Percentiles rank a stretch among this genome's conserved stretches.
Evolutionary conservation across 2,113 vertebrate species (phyloP).

Genomic region (Rhineura floridana): DNA sequence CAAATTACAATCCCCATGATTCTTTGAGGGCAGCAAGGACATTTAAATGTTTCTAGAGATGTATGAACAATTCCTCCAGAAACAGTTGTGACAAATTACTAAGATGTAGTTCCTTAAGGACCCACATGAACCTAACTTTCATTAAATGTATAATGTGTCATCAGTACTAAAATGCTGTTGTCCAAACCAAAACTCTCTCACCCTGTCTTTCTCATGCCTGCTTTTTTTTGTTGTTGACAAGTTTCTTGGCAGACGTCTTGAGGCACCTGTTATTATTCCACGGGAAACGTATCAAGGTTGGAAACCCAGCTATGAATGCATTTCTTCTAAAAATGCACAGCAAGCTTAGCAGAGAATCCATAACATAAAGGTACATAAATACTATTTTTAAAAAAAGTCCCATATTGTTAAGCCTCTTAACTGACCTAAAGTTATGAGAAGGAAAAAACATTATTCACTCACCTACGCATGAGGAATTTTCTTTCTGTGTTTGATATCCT

Average conservation of each 20-base stretch:
- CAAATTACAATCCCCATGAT: background rate
- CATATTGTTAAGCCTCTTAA: background rate
- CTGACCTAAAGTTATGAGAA: background rate
- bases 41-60: background rate
- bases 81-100: background rate
- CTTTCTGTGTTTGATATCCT: slow-evolving; percentile 51
- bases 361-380: background rate
- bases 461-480: slow-evolving; percentile 80
- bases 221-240: slow-evolving; percentile 12
- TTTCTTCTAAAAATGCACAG: background rate
- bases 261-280: slow-evolving; percentile 44
- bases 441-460: background rate
- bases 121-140: background rate
- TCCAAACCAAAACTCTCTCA: background rate
- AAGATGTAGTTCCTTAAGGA: background rate
- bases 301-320: background rate
- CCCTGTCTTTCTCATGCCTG: background rate
- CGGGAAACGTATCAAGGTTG: slow-evolving; percentile 44
- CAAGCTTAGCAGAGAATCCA: background rate
- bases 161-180: background rate
- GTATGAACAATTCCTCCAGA: background rate
- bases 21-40: background rate
- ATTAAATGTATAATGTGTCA: background rate
- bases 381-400: background rate
- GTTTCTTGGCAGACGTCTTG: slow-evolving; percentile 42